phyloP scores from a whole-genome alignment of 2,888 invertebrate genomes.

The Acholoe squamosa region DNA sequence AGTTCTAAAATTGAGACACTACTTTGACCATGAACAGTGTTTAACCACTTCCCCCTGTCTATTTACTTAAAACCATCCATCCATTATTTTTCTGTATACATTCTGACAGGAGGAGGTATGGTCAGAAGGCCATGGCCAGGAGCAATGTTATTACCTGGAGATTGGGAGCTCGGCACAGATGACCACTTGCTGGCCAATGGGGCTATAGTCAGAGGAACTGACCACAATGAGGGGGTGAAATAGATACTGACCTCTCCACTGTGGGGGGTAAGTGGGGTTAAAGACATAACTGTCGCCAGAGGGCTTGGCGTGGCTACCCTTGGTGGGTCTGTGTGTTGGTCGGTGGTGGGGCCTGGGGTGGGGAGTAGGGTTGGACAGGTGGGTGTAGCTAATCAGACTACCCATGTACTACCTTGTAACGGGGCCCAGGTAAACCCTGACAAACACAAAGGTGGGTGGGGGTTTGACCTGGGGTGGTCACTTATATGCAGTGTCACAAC shows the following conservation, averaged over 20 bases:
- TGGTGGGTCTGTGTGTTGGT: neutral
- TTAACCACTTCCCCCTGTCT: too few species aligned
- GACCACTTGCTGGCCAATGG: neutral
- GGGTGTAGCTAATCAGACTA: neutral
- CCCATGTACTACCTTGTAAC: slow-evolving; percentile 19
- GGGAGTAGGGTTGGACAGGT: neutral
- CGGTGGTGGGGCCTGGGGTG: neutral
- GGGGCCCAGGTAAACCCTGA: neutral
- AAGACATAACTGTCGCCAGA: slow-evolving; percentile 19
- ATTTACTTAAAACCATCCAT: neutral
- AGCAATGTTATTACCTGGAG: neutral
- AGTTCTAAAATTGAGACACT: too few species aligned
- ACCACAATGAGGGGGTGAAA: slow-evolving; percentile 23
- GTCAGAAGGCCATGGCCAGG: neutral
- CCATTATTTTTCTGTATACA: neutral
- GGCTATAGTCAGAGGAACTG: neutral
- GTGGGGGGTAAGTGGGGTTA: slow-evolving; percentile 34
- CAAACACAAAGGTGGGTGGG: neutral
- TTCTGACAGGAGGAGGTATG: neutral
- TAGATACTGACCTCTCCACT: slow-evolving; percentile 5
- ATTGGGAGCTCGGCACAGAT: neutral
- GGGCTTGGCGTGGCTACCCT: neutral
- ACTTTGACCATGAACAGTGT: too few species aligned
- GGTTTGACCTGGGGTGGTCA: too few species aligned
- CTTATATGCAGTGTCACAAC: too few species aligned